These are phyloP conservation scores for Entelurus aequoreus DNA, from an alignment of 2,113 vertebrate genomes.

Conservation along the genomic window DNA sequence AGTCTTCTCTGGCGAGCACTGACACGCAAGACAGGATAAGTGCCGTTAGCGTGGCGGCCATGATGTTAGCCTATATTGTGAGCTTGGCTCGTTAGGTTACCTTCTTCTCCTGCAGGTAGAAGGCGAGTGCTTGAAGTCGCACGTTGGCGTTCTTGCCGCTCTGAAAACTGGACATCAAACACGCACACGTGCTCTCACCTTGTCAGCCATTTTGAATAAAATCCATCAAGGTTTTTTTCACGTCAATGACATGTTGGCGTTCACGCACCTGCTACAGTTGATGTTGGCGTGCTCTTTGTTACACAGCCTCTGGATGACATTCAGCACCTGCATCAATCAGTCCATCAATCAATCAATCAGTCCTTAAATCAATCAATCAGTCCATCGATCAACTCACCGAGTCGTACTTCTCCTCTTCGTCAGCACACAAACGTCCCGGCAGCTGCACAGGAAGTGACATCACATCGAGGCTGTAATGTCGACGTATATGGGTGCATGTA, in stretches of 20 bases:
- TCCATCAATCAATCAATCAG: background rate
- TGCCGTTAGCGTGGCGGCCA: background rate
- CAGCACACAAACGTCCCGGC: conserved; percentile 38
- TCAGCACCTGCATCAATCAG: conserved; percentile 50
- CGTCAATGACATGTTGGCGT: background rate
- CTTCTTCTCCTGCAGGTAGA: conserved; percentile 67
- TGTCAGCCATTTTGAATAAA: background rate
- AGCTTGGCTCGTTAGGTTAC: conserved; percentile 18
- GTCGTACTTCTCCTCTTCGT: conserved; percentile 67
- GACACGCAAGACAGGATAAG: background rate
- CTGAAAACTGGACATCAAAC: conserved; percentile 43
- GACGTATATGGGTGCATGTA: background rate
- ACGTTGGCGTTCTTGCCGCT: conserved; percentile 49
- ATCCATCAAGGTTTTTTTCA: too few species aligned
- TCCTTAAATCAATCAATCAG: background rate
- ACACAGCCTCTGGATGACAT: conserved; percentile 56
- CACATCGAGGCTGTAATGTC: background rate
- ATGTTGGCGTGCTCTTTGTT: conserved; percentile 64
- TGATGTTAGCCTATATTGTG: background rate
- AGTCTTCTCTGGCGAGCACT: conserved; percentile 65
- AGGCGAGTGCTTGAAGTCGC: conserved; percentile 58
- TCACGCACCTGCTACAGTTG: conserved; percentile 58
- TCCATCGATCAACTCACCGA: conserved; percentile 38
- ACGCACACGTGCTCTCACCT: background rate
- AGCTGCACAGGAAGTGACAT: conserved; percentile 39